Evolutionary conservation across 2,888 invertebrate species (phyloP), one percentile per base, ranked within the genome.

Genomic region (Lacanobia oleracea): DNA sequence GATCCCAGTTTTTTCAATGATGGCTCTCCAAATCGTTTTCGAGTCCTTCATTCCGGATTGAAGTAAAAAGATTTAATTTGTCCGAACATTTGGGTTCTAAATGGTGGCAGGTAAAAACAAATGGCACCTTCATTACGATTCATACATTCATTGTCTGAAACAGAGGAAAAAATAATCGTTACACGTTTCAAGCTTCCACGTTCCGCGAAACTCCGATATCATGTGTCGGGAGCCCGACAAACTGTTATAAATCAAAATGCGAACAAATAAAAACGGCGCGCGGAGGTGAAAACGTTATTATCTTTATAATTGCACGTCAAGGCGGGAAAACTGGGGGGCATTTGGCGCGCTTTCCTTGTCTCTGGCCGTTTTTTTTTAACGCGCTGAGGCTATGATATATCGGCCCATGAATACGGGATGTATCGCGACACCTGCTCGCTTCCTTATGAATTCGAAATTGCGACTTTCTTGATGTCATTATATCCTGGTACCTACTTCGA

Each of bases 251-350:
- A 95, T 95, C 95, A 95, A 92, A 91, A 89, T 89, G 88, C 84
- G 91, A 92, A 94, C 94, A 94, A 95, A 95, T 95, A 95, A 95
- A 94, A 95, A 91, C 91, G 87, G 92, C 90, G 87, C 88, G 91
- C 88, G 91, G 93, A 94, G 94, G 93, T 94, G 95, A 94, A 94
- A 95, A 94, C 93, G 94, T 95, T 96, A 95, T 96, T 96, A 96
- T 95, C 95, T 95, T 94, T 96, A 94, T 96, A 96, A 96, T 96
- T 96, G 96, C 94, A 95, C 94, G 95, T 96, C 96, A 95, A 93
- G 93, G 89, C 91, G 92, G 91, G 91, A 91, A 92, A 92, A 89
- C 90, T 87, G 88, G 87, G 87, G 90, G 88, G 88, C 88, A 91
- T 90, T 91, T 89, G 87, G 87, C 90, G 87, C 85, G 86, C 88